phyloP scores from a whole-genome alignment of 2,797 vertebrate species.

The Catharus ustulatus region DNA sequence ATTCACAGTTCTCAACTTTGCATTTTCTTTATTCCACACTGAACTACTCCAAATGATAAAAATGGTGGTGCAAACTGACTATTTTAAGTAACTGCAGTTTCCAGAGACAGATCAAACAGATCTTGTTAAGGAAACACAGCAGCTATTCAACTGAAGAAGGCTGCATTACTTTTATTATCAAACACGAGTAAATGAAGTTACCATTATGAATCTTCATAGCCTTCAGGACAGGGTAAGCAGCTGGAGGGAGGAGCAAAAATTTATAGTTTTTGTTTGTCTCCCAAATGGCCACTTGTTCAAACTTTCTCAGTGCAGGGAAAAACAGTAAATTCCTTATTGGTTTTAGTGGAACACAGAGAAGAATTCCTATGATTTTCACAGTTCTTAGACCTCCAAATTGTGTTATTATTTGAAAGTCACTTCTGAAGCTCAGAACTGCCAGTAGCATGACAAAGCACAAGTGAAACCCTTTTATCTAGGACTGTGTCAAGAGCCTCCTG shows the following conservation, averaged over 20 bases:
- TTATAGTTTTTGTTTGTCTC: background rate
- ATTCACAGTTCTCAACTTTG: background rate
- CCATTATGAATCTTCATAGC: background rate
- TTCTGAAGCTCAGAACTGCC: background rate
- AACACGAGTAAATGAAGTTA: background rate
- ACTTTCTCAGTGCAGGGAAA: background rate
- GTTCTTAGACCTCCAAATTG: background rate
- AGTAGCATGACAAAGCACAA: background rate
- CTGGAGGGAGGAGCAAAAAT: background rate
- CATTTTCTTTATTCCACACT: conserved; percentile 21
- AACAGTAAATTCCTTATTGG: background rate
- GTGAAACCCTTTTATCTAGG: background rate
- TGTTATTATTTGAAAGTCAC: background rate
- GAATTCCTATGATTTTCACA: background rate
- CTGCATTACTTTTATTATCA: background rate
- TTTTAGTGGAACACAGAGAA: background rate
- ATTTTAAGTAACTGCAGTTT: conserved; percentile 4
- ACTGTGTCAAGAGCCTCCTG: background rate
- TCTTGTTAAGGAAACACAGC: background rate
- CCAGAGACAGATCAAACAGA: conserved; percentile 7
- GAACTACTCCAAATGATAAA: background rate
- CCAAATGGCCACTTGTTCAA: background rate
- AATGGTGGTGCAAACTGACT: background rate
- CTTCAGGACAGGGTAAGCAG: background rate
- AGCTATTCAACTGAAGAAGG: background rate